phyloP scores from a whole-genome alignment of 2,888 invertebrate genomes.

The Acrocyrtus sp. region DNA sequence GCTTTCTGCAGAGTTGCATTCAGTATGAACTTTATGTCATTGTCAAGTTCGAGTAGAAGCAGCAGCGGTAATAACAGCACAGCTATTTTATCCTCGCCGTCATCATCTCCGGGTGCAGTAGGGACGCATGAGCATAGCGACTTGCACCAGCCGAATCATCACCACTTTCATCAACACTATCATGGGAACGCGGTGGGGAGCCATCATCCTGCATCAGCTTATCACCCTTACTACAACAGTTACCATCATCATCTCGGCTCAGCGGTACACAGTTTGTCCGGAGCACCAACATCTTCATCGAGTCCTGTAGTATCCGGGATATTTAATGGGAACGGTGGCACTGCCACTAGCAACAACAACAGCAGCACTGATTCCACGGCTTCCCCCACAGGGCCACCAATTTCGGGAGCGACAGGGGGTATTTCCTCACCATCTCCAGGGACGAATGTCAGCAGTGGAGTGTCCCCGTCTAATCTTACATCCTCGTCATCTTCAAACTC shows the following conservation, averaged over 20 bases:
- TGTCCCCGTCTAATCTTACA: slow-evolving; percentile 17
- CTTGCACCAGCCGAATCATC: slow-evolving; percentile 20
- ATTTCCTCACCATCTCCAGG: slow-evolving; percentile 16
- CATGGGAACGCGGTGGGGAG: slow-evolving; percentile 10
- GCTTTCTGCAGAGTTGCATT: not conserved
- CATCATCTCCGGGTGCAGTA: not conserved
- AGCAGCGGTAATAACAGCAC: slow-evolving; percentile 32
- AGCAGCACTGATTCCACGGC: not conserved
- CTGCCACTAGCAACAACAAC: not conserved
- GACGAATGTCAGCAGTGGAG: slow-evolving; percentile 8
- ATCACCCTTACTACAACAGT: slow-evolving; percentile 45
- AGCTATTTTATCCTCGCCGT: slow-evolving; percentile 6
- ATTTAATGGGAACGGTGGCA: slow-evolving; percentile 3
- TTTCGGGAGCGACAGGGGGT: slow-evolving; percentile 11
- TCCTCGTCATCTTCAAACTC: slow-evolving; percentile 32
- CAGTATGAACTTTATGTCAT: slow-evolving; percentile 63
- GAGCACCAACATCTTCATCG: slow-evolving; percentile 1
- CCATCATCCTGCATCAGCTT: slow-evolving; percentile 28
- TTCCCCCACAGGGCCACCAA: not conserved
- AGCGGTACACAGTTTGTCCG: slow-evolving; percentile 14
- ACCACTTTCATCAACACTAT: slow-evolving; percentile 20
- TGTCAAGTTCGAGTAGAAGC: slow-evolving; percentile 52
- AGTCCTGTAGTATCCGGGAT: slow-evolving; percentile 12
- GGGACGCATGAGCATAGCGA: not conserved
- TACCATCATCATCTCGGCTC: slow-evolving; percentile 28